Evolutionary conservation across 1,140 invertebrate species (phyloP).

Genomic region (honey bee (Apis mellifera)): DNA sequence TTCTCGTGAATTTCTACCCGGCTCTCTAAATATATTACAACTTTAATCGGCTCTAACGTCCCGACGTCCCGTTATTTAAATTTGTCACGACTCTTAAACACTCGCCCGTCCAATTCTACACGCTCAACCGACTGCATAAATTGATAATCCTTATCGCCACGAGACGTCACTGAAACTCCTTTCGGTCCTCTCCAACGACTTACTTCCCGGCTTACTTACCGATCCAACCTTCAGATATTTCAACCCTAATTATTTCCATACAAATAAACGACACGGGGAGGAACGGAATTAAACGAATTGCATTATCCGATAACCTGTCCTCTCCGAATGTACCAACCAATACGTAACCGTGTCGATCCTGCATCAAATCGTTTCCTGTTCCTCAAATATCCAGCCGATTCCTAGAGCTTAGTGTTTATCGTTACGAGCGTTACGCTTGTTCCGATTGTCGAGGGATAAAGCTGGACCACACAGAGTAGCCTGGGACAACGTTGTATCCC

Average conservation of each 20-base stretch:
- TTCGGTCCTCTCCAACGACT: constrained; percentile 2
- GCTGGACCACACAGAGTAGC: constrained; percentile 33
- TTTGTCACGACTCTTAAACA: background rate
- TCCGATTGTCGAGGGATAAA: constrained; percentile 25
- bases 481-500: background rate
- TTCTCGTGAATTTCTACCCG: too few relatives aligned
- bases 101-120: background rate
- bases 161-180: background rate
- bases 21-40: too few relatives aligned
- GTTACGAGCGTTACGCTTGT: constrained; percentile 37
- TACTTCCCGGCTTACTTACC: background rate
- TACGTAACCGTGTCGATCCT: background rate
- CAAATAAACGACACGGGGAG: constrained; percentile 4
- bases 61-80: background rate
- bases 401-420: constrained; percentile 27
- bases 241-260: constrained; percentile 20
- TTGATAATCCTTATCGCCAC: constrained; percentile 15
- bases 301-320: background rate
- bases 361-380: constrained; percentile 29
- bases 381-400: constrained; percentile 18
- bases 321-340: background rate
- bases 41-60: background rate
- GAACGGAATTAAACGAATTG: background rate
- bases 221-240: constrained; percentile 3
- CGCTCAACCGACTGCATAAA: background rate